These are phyloP conservation scores for Phoebastria nigripes DNA, from an alignment of 2,797 vertebrate species.

Conservation along the genomic window DNA sequence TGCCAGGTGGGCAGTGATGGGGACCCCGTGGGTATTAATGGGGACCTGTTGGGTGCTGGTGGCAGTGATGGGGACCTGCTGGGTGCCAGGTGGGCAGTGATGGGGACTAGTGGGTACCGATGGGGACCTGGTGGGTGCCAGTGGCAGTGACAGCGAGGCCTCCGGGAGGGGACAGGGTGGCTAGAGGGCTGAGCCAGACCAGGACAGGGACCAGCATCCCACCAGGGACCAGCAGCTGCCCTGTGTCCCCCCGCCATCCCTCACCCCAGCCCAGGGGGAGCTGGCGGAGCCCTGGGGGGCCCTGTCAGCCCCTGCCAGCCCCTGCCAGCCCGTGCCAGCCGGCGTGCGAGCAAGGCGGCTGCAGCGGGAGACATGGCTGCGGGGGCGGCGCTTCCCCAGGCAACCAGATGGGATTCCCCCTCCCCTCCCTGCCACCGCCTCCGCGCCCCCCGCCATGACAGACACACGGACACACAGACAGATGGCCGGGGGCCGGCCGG, in stretches of 20 bases:
- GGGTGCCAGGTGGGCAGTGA: neutral
- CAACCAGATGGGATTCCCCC: neutral
- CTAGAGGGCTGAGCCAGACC: neutral
- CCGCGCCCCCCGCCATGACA: neutral
- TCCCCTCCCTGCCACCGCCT: neutral
- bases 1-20: too few species aligned
- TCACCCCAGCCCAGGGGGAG: too few species aligned
- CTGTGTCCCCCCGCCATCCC: neutral
- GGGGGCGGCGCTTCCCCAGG: neutral
- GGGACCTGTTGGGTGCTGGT: too few species aligned
- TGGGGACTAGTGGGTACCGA: too few species aligned
- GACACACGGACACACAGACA: neutral
- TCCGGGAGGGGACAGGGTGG: neutral
- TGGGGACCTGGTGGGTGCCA: neutral
- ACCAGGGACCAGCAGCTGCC: too few species aligned
- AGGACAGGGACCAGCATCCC: neutral
- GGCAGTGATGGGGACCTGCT: too few species aligned
- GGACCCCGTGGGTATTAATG: too few species aligned
- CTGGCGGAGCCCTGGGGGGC: neutral
- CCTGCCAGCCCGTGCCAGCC: neutral
- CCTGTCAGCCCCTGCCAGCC: neutral
- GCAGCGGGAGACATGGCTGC: neutral
- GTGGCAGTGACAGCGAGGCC: neutral
- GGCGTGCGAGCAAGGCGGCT: neutral
- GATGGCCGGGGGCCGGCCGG: neutral